Percentiles rank a stretch among this genome's conserved stretches.
These are phyloP conservation scores for Miltochrista miniata DNA, from an alignment of 2,888 invertebrate species.

Conservation along the genomic window DNA sequence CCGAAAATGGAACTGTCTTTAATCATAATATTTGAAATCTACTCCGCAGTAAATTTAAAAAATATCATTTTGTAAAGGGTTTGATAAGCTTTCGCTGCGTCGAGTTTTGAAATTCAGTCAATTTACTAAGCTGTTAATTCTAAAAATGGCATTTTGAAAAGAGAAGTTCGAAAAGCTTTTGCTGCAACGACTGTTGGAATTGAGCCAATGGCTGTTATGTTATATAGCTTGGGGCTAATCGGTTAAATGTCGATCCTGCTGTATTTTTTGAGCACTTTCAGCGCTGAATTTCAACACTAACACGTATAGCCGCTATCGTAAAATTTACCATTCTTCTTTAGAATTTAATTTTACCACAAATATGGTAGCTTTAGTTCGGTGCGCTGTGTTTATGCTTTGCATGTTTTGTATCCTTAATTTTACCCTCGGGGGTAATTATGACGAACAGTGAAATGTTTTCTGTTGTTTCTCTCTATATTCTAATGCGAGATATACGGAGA, in stretches of 20 bases:
- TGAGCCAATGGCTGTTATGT: slow-evolving; percentile 1
- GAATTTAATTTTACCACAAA: background rate
- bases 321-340: background rate
- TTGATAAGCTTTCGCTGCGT: too few species aligned
- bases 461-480: background rate
- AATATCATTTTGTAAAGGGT: too few species aligned
- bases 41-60: too few species aligned
- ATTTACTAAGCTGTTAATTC: too few species aligned
- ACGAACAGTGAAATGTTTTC: background rate
- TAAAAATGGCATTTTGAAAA: background rate
- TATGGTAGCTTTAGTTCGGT: background rate
- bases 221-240: background rate
- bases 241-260: background rate
- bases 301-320: background rate
- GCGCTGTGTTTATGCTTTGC: background rate
- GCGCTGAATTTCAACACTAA: background rate
- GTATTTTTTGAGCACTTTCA: too few species aligned
- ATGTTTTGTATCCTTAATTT: background rate
- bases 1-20: too few species aligned
- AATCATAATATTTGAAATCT: too few species aligned
- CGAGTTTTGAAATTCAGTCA: too few species aligned
- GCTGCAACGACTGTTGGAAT: slow-evolving; percentile 9
- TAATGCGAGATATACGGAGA: too few species aligned
- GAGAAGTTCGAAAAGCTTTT: slow-evolving; percentile 6
- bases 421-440: background rate